Conservation (phyloP, 2,113 vertebrate species). For the Paedocypris sp. region DNA sequence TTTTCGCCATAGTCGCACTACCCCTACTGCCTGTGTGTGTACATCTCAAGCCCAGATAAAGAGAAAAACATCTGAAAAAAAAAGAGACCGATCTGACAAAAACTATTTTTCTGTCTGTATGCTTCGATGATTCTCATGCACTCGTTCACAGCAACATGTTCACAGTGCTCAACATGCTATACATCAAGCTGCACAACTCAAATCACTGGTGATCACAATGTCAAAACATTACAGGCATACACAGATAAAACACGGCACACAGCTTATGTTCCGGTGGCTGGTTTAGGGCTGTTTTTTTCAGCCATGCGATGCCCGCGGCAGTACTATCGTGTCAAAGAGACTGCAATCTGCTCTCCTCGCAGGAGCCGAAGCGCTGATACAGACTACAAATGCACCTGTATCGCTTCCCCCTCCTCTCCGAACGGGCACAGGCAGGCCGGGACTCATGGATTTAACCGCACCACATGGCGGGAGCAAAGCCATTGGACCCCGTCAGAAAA, state of each 20-base stretch:
- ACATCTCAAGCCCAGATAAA: neutral
- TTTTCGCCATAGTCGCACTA: no score
- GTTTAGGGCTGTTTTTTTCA: neutral
- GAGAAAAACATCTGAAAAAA: neutral
- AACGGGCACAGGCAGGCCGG: constrained; percentile 35
- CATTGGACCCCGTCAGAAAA: neutral
- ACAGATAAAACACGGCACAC: neutral
- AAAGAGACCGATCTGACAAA: constrained; percentile 17
- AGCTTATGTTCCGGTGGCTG: constrained; percentile 8
- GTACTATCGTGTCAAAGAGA: constrained; percentile 4
- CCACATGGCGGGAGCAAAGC: constrained; percentile 16
- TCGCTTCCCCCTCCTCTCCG: constrained; percentile 20
- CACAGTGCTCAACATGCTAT: constrained; percentile 12
- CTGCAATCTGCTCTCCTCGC: constrained; percentile 5
- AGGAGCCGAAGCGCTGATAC: neutral
- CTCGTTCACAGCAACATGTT: constrained; percentile 8
- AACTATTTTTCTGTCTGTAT: constrained; percentile 9
- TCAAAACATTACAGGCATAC: constrained; percentile 8
- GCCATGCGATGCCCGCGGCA: neutral
- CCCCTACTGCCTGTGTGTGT: neutral
- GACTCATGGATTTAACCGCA: constrained; percentile 33
- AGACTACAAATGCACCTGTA: constrained; percentile 30
- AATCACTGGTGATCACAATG: constrained; percentile 9
- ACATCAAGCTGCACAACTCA: constrained; percentile 9
- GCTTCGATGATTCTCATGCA: constrained; percentile 11